phyloP scores from a whole-genome alignment of 1,140 invertebrate species.

The Drosophila lacteicornis region DNA sequence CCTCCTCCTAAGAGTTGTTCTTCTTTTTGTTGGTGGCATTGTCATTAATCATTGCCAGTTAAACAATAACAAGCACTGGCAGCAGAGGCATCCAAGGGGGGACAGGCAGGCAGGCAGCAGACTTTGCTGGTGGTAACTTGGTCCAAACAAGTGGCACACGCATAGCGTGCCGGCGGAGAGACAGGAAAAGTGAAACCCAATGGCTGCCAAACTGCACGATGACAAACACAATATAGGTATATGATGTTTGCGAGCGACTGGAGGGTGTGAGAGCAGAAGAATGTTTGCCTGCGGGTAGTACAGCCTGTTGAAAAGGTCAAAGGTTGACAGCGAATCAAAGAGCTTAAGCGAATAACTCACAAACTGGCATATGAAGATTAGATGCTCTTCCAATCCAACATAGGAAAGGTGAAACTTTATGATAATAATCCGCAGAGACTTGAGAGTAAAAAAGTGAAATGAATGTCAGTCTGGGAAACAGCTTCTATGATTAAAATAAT shows the following conservation, averaged over 20 bases:
- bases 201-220: constrained; percentile 60
- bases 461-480: not conserved
- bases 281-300: constrained; percentile 49
- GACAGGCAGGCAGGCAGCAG: constrained; percentile 1
- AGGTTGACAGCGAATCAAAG: constrained; percentile 45
- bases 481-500: too few relatives aligned
- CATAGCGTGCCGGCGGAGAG: constrained; percentile 25
- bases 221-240: constrained; percentile 55
- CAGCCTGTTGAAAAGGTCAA: constrained; percentile 69
- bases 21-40: constrained; percentile 41
- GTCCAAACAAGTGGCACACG: constrained; percentile 65
- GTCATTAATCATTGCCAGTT: constrained; percentile 79
- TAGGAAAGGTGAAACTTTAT: not conserved
- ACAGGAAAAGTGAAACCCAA: constrained; percentile 72
- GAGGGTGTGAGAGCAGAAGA: not conserved
- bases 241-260: constrained; percentile 2
- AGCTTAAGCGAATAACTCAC: not conserved
- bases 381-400: not conserved
- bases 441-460: not conserved
- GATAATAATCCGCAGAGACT: not conserved
- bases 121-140: constrained; percentile 41
- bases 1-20: not conserved
- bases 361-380: not conserved
- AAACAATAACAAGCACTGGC: constrained; percentile 65
- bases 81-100: constrained; percentile 30